Conservation (phyloP, 2,113 vertebrate species). For the Myodes glareolus region DNA sequence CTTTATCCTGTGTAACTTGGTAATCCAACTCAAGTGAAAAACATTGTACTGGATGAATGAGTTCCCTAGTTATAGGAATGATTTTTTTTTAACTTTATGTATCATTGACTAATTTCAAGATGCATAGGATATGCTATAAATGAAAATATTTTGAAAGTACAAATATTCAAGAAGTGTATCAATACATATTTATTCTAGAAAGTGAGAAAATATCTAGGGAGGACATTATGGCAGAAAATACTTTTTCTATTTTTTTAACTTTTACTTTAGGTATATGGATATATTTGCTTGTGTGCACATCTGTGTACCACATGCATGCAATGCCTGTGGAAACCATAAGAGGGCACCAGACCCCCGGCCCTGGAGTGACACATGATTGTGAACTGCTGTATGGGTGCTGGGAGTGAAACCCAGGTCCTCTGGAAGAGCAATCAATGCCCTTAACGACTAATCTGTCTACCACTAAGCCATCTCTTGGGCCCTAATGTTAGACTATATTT, state of each 20-base stretch:
- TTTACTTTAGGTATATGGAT: neutral
- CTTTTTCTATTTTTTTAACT: too few species aligned
- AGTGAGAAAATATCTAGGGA: neutral
- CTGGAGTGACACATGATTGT: neutral
- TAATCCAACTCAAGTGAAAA: neutral
- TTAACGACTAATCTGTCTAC: neutral
- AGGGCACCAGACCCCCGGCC: neutral
- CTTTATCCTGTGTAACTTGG: neutral
- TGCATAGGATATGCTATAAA: neutral
- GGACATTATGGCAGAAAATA: neutral
- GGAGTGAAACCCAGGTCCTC: neutral
- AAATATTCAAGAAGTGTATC: neutral
- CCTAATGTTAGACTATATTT: neutral
- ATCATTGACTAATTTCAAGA: neutral
- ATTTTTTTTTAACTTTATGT: neutral
- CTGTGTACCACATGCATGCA: neutral
- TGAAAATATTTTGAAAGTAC: conserved; percentile 28
- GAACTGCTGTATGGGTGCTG: neutral
- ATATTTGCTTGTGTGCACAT: neutral
- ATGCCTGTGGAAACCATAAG: neutral
- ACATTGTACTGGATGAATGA: neutral
- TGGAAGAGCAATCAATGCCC: neutral
- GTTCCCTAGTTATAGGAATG: too few species aligned
- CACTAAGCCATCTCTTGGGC: too few species aligned
- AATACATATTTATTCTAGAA: neutral